Conservation (phyloP, 2,797 vertebrate genomes). For the Propithecus perrieri region DNA sequence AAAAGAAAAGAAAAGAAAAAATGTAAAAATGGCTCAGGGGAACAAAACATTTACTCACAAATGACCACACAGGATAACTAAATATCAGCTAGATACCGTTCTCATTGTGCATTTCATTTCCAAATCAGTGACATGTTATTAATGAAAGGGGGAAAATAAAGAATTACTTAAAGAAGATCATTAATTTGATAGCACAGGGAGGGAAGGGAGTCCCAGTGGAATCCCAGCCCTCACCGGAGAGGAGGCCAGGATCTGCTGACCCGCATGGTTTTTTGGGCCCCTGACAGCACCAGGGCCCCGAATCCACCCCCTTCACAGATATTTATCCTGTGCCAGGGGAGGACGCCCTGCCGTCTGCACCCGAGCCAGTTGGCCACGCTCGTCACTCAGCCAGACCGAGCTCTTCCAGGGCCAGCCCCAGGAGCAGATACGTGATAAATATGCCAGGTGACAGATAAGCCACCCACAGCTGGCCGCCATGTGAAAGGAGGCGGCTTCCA, state of each 20-base stretch:
- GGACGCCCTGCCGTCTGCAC: background rate
- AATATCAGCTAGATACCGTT: background rate
- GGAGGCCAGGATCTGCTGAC: too few relatives aligned
- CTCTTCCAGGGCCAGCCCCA: background rate
- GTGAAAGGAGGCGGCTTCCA: background rate
- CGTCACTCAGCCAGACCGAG: background rate
- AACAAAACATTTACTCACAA: background rate
- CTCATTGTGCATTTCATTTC: background rate
- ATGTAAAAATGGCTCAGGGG: background rate
- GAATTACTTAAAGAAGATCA: background rate
- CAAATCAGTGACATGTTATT: background rate
- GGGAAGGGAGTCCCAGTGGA: background rate
- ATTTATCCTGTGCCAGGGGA: background rate
- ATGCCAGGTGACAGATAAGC: background rate
- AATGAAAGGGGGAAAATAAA: background rate
- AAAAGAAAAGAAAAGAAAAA: background rate
- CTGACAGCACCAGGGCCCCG: background rate
- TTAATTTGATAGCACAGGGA: background rate
- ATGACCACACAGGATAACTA: background rate
- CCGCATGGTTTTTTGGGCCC: too few relatives aligned
- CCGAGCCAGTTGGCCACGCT: accelerated
- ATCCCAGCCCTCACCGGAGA: accelerated
- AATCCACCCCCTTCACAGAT: background rate
- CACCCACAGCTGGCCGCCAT: background rate
- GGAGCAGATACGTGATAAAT: background rate